Conservation (phyloP, 1,140 invertebrate species). For the Laupala kohalensis region DNA sequence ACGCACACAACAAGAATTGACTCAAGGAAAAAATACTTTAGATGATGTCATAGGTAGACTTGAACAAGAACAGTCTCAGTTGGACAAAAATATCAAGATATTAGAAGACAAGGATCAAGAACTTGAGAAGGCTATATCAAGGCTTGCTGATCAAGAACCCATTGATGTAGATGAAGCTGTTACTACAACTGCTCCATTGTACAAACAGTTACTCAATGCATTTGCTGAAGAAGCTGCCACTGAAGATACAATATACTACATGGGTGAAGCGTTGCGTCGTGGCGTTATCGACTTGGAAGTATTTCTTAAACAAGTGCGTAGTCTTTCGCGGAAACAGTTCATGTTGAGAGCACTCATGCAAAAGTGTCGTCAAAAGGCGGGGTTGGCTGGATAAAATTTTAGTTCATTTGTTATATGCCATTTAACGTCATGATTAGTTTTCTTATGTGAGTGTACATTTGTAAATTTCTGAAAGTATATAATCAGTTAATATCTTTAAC, state of each 20-base stretch:
- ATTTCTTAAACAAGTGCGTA: constrained; percentile 92
- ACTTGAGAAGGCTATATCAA: constrained; percentile 65
- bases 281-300: constrained; percentile 90
- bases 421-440: neutral
- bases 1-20: constrained; percentile 77
- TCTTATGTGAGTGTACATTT: neutral
- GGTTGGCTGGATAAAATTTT: constrained; percentile 44
- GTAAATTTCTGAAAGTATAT: neutral
- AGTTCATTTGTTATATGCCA: too few species aligned
- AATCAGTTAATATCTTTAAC: too few species aligned
- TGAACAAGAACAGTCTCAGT: constrained; percentile 67
- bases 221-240: constrained; percentile 96
- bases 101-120: constrained; percentile 77
- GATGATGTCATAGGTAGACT: constrained; percentile 68
- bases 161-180: constrained; percentile 95
- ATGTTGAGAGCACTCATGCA: constrained; percentile 89
- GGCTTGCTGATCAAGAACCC: constrained; percentile 60
- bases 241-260: constrained; percentile 96
- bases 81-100: constrained; percentile 73
- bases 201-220: constrained; percentile 90
- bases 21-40: constrained; percentile 70
- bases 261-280: constrained; percentile 88
- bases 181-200: constrained; percentile 87
- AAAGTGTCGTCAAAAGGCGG: constrained; percentile 92
- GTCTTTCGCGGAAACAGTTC: constrained; percentile 89